phyloP scores from a whole-genome alignment of 2,113 vertebrate genomes.

The Marmota flaviventris region DNA sequence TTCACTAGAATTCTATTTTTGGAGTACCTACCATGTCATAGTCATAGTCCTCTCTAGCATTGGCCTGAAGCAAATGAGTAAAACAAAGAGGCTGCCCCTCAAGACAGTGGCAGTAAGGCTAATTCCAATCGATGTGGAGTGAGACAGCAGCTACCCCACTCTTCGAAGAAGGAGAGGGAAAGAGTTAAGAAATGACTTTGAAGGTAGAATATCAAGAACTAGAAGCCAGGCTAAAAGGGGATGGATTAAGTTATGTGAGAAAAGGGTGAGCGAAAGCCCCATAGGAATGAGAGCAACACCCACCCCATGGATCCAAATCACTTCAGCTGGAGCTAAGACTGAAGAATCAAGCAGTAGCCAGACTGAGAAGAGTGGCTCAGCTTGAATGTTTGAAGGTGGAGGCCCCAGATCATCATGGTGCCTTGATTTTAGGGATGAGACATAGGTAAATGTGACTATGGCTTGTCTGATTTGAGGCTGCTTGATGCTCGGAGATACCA shows the following conservation, averaged over 20 bases:
- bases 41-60: not conserved
- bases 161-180: not conserved
- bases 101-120: not conserved
- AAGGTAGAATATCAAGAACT: not conserved
- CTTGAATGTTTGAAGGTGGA: not conserved
- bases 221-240: not conserved
- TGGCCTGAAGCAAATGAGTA: not conserved
- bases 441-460: not conserved
- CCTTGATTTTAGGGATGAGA: not conserved
- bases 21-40: not conserved
- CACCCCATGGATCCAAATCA: not conserved
- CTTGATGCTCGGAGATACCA: not conserved
- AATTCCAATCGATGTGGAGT: too few species aligned
- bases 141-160: not conserved
- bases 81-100: not conserved
- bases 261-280: not conserved
- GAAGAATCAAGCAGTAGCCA: not conserved
- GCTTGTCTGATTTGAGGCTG: not conserved
- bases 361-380: not conserved
- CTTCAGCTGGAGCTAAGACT: not conserved
- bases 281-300: not conserved
- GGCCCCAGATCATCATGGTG: not conserved
- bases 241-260: not conserved
- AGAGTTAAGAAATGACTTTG: not conserved
- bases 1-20: not conserved